Percentiles rank a stretch among this genome's conserved stretches.
Evolutionary conservation across 2,797 vertebrate species (phyloP).

Genomic region (Pipistrellus pipistrellus): DNA sequence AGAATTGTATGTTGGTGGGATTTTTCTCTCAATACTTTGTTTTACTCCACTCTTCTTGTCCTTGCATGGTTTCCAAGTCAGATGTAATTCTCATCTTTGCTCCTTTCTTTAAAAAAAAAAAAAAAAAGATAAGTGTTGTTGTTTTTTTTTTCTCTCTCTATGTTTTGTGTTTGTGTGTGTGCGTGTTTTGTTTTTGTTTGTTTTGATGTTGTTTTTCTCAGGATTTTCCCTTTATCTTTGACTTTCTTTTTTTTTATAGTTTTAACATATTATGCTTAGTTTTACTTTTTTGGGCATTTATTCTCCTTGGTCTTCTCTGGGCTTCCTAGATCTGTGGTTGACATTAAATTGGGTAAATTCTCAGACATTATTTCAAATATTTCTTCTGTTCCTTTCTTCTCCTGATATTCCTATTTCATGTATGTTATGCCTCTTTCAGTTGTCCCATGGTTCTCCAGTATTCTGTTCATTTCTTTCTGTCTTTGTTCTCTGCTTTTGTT

Average conservation of each 20-base stretch:
- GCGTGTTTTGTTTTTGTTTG: no score
- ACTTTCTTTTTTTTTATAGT: neutral
- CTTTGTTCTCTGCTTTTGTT: neutral
- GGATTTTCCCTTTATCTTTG: constrained; percentile 27
- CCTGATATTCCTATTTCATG: neutral
- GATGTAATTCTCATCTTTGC: neutral
- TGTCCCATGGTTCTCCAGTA: neutral
- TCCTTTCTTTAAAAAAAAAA: neutral
- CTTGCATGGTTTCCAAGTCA: neutral
- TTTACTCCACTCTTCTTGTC: neutral
- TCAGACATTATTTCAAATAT: neutral
- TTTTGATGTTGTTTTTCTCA: neutral
- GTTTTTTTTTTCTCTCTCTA: neutral
- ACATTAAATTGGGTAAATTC: neutral
- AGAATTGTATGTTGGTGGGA: neutral
- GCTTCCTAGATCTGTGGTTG: neutral
- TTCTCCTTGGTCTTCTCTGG: neutral
- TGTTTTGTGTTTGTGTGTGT: no score
- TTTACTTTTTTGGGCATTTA: neutral
- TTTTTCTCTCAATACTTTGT: neutral
- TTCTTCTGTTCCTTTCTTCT: neutral
- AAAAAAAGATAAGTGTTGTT: neutral
- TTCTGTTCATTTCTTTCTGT: neutral
- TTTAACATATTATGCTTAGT: neutral
- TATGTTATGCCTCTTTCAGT: neutral